Evolutionary conservation across 1,140 invertebrate species (phyloP).

Genomic region (Penaeus indicus): DNA sequence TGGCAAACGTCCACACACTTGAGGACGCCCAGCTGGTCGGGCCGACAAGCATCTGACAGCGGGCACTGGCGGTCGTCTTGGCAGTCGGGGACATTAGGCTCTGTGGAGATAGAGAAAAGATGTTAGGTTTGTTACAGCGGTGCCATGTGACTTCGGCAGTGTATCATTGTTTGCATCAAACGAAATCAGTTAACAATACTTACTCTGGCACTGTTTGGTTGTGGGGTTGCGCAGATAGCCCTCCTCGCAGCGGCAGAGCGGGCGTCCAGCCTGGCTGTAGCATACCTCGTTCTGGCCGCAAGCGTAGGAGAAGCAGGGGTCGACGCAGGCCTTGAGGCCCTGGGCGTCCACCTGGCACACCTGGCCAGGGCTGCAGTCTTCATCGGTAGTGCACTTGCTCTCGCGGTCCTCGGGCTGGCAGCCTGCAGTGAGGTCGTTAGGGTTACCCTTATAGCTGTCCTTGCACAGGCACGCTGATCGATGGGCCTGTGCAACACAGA

Average conservation of each 20-base stretch:
- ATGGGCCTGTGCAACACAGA: constrained; percentile 86
- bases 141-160: neutral
- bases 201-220: constrained; percentile 82
- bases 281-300: constrained; percentile 88
- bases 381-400: constrained; percentile 78
- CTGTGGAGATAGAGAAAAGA: constrained; percentile 36
- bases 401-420: constrained; percentile 78
- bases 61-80: constrained; percentile 80
- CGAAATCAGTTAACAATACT: neutral
- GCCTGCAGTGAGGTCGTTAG: constrained; percentile 81
- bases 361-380: constrained; percentile 78
- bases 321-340: constrained; percentile 78
- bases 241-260: constrained; percentile 82
- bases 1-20: constrained; percentile 84
- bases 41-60: constrained; percentile 77
- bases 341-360: constrained; percentile 73
- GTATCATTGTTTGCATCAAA: neutral
- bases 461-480: constrained; percentile 87
- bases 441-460: constrained; percentile 84
- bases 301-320: constrained; percentile 82
- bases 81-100: constrained; percentile 85
- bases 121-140: neutral
- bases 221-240: constrained; percentile 87
- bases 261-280: constrained; percentile 77
- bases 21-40: constrained; percentile 86